Evolutionary conservation across 2,113 vertebrate genomes (phyloP).

Genomic region (Stegastes partitus): DNA sequence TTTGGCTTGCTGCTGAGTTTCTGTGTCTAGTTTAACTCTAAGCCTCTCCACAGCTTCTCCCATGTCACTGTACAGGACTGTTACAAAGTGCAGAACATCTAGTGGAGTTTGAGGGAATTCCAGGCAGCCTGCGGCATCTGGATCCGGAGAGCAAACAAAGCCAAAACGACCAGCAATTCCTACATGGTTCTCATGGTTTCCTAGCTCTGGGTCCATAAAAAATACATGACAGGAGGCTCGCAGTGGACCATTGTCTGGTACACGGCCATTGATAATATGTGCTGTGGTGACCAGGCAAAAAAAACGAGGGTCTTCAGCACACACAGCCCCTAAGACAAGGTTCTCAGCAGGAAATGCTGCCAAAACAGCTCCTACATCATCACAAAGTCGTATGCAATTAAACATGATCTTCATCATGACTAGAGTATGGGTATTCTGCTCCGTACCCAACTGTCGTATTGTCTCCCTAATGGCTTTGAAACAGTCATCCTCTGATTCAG

Average conservation of each 20-base stretch:
- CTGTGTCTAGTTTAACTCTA: slow-evolving; percentile 88
- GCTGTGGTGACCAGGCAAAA: slow-evolving; percentile 95
- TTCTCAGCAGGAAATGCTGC: slow-evolving; percentile 95
- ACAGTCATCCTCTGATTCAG: slow-evolving; percentile 88
- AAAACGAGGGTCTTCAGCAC: slow-evolving; percentile 92
- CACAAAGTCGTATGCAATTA: slow-evolving; percentile 92
- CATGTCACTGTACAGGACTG: slow-evolving; percentile 93
- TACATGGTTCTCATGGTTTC: slow-evolving; percentile 90
- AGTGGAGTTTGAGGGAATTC: slow-evolving; percentile 93
- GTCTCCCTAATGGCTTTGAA: slow-evolving; percentile 91
- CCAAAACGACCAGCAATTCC: slow-evolving; percentile 92
- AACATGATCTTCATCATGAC: slow-evolving; percentile 95
- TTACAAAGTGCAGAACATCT: slow-evolving; percentile 93
- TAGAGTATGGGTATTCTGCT: slow-evolving; percentile 93
- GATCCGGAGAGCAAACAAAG: slow-evolving; percentile 92
- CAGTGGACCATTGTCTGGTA: slow-evolving; percentile 80
- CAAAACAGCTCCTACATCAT: slow-evolving; percentile 87
- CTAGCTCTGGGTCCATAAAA: slow-evolving; percentile 94
- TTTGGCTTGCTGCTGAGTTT: slow-evolving; percentile 87
- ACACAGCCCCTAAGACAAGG: slow-evolving; percentile 93
- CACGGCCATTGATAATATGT: slow-evolving; percentile 81
- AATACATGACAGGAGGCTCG: slow-evolving; percentile 96
- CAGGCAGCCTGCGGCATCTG: slow-evolving; percentile 91
- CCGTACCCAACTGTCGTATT: slow-evolving; percentile 91
- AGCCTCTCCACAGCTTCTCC: slow-evolving; percentile 92